phyloP scores from a whole-genome alignment of 2,888 invertebrate species.

The Anagyrus pseudococci region DNA sequence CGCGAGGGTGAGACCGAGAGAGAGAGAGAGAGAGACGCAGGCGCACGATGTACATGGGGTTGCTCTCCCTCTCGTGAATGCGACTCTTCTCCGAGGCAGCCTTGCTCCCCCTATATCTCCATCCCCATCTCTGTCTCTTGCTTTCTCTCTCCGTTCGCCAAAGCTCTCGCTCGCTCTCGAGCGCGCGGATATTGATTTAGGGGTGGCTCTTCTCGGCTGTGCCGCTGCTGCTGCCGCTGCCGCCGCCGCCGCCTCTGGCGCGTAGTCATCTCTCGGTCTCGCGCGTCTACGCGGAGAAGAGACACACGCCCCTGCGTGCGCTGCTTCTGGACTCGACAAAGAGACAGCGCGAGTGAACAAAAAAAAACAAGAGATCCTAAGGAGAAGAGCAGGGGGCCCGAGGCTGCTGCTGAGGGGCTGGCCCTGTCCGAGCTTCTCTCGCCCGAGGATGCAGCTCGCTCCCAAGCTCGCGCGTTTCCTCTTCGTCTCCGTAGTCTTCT shows the following conservation, averaged over 20 bases:
- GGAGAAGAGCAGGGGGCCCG: background rate
- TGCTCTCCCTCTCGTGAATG: too few species aligned
- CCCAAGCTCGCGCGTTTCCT: slow-evolving; percentile 49
- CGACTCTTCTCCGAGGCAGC: background rate
- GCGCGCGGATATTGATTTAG: slow-evolving; percentile 51
- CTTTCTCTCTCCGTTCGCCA: too few species aligned
- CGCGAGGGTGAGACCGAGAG: too few species aligned
- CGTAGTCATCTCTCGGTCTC: background rate
- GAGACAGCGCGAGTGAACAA: too few species aligned
- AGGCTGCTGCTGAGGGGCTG: background rate
- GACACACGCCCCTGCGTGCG: too few species aligned
- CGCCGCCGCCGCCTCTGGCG: background rate
- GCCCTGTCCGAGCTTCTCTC: slow-evolving; percentile 6
- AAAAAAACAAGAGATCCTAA: too few species aligned
- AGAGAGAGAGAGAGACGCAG: too few species aligned
- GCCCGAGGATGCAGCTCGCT: slow-evolving; percentile 53
- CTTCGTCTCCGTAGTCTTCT: slow-evolving; percentile 54
- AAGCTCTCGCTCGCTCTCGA: too few species aligned
- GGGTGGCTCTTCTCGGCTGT: slow-evolving; percentile 34
- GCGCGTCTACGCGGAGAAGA: background rate
- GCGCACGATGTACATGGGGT: background rate
- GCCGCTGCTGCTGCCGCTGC: slow-evolving; percentile 29
- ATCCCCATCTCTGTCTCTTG: too few species aligned
- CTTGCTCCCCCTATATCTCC: too few species aligned
- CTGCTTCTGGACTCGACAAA: too few species aligned